Evolutionary conservation across 2,113 vertebrate species (phyloP).

Genomic region (Phoxinus phoxinus): DNA sequence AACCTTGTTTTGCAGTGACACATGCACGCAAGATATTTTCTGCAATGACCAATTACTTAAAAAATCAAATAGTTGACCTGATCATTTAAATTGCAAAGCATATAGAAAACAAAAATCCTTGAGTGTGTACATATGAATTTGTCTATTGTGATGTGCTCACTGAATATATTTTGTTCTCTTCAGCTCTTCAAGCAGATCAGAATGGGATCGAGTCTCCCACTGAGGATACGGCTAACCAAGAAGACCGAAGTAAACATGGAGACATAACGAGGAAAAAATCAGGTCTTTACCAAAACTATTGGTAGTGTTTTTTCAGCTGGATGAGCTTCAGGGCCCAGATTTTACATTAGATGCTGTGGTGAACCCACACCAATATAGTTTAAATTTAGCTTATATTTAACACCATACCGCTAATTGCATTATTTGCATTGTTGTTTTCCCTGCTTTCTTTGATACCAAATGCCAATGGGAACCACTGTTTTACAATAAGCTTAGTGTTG

Average conservation of each 20-base stretch:
- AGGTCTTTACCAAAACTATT: conserved; percentile 65
- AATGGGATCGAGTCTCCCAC: conserved; percentile 84
- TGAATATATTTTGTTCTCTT: conserved; percentile 37
- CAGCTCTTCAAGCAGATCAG: conserved; percentile 81
- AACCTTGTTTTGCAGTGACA: neutral
- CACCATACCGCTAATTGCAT: neutral
- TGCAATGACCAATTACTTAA: neutral
- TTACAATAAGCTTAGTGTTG: neutral
- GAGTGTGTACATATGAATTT: neutral
- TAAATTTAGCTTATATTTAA: no score
- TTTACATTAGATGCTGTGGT: neutral
- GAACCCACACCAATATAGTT: no score
- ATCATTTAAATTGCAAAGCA: neutral
- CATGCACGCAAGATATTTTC: neutral
- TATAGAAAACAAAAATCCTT: neutral
- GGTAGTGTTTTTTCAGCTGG: neutral
- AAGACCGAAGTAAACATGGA: conserved; percentile 88
- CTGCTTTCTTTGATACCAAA: neutral
- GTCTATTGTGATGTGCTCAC: neutral
- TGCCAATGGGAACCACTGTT: neutral
- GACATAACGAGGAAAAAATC: conserved; percentile 79
- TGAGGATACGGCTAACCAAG: conserved; percentile 80
- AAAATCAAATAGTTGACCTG: neutral
- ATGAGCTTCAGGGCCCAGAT: neutral
- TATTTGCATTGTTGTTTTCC: neutral